These are phyloP conservation scores for Pangasianodon hypophthalmus DNA, from an alignment of 2,113 vertebrate species.

Conservation along the genomic window DNA sequence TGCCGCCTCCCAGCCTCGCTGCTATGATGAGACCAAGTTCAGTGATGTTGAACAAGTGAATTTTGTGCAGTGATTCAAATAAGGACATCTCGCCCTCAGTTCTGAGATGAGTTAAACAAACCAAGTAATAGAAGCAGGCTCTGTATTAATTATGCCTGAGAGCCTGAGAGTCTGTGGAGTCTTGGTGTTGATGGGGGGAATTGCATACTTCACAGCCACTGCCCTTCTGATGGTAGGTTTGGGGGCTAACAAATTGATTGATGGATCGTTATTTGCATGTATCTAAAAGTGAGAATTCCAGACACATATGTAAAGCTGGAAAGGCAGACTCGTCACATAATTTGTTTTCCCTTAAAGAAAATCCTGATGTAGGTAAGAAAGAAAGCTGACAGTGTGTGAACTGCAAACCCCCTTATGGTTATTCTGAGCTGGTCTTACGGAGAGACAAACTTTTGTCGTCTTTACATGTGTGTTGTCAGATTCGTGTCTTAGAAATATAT, in stretches of 20 bases:
- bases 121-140: constrained; percentile 77
- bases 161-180: constrained; percentile 67
- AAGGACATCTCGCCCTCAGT: constrained; percentile 74
- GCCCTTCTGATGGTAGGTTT: constrained; percentile 75
- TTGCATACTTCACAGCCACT: constrained; percentile 77
- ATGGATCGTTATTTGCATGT: constrained; percentile 80
- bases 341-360: constrained; percentile 59
- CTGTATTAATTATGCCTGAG: constrained; percentile 79
- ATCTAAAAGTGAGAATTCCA: constrained; percentile 69
- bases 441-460: constrained; percentile 27
- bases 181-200: constrained; percentile 74
- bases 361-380: constrained; percentile 28
- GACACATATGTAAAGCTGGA: not conserved
- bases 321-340: constrained; percentile 61
- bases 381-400: constrained; percentile 34
- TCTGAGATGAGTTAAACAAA: constrained; percentile 78
- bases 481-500: not conserved
- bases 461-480: not conserved
- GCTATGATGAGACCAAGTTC: constrained; percentile 69
- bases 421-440: constrained; percentile 11
- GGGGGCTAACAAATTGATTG: constrained; percentile 76
- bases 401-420: constrained; percentile 24
- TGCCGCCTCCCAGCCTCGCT: constrained; percentile 61
- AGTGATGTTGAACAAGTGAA: constrained; percentile 76
- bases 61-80: constrained; percentile 73